Base-by-base conservation (phyloP, 2,113 vertebrate genomes). In the Neodontobutis hainanensis region DNA sequence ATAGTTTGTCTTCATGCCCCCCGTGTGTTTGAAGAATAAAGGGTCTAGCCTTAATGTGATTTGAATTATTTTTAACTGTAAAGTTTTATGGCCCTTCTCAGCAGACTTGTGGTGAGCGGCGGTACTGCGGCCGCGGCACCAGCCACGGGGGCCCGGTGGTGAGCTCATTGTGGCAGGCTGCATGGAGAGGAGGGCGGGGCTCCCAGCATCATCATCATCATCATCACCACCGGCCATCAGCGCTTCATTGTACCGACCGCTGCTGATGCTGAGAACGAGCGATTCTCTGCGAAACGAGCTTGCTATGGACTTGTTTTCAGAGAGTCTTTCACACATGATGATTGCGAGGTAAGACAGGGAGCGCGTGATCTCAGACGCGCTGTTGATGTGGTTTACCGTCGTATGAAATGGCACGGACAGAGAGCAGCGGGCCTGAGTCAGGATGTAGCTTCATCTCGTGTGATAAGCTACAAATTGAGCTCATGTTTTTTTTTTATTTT, bases 191-290 rank as follows among this genome's bases (percentile, higher is more conserved):
- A 91, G 86, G 92, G 91, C 90, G 90, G 90, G 87, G 92, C 85
- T 86, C 79, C 80, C 75, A 73, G 67, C 19, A 27, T 27, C 19
- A n/a, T n/a, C 36, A 38, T 4, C 85, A 88, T 82, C 90, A 84
- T 89, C 88, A 87, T 78, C 70, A 44, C 77, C 78, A 75, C 82
- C 83, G 77, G 85, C 87, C 88, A 86, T 87, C 83, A 48, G 77
- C 71, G 70, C 78, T 79, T 88, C 87, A 87, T 90, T 87, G 88
- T 90, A 84, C 78, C 65, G 44, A 81, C 78, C 89, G 90, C 85
- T 89, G 91, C 86, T 91, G 88, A 90, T 91, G 90, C 88, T 90
- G 88, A 80, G 80, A 44, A 62, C 73, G 2, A 27, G 70, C 64
- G 47, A 64, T 35, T 6, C 45, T n/a, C 34, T 48, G 27, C 45